A percentile compares a stretch with the other conserved stretches of the same genome.
phyloP scores from a whole-genome alignment of 2,888 invertebrate species.

The Choristoneura rosaceana region DNA sequence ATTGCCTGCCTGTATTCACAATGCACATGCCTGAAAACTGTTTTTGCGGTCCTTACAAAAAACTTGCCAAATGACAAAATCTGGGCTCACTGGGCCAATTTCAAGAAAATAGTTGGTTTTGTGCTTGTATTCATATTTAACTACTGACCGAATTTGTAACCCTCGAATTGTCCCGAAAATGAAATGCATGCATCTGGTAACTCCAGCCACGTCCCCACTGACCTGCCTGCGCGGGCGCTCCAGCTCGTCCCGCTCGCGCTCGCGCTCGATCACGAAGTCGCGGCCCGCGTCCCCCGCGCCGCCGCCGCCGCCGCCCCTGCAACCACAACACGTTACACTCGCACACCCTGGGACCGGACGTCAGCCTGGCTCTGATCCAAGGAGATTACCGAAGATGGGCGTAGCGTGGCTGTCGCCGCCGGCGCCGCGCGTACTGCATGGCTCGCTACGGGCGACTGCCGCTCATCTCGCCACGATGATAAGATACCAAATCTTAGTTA shows the following conservation, averaged over 20 bases:
- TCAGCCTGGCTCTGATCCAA: neutral
- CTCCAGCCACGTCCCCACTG: neutral
- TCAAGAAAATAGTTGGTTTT: too few species aligned
- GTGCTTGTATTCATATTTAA: too few species aligned
- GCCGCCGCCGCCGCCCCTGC: constrained; percentile 67
- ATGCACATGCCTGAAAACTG: too few species aligned
- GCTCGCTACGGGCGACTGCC: constrained; percentile 14
- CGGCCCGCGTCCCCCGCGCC: constrained; percentile 66
- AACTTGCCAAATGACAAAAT: too few species aligned
- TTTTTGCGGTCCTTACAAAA: too few species aligned
- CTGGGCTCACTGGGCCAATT: too few species aligned
- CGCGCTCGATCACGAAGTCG: constrained; percentile 80
- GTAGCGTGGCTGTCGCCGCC: constrained; percentile 5
- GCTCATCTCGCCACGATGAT: constrained; percentile 24
- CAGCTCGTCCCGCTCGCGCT: constrained; percentile 75
- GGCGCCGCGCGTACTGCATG: constrained; percentile 23
- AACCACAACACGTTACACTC: constrained; percentile 28
- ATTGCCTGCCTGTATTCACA: too few species aligned
- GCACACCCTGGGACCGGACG: neutral
- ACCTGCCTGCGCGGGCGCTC: constrained; percentile 78
- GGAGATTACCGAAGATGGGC: neutral
- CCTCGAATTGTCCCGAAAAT: too few species aligned
- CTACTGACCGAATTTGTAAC: too few species aligned
- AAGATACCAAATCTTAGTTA: constrained; percentile 6
- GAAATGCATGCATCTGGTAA: too few species aligned